Percentiles rank a stretch among this genome's conserved stretches.
Conservation (phyloP, 2,113 vertebrate genomes). For the Ageneiosus marmoratus region DNA sequence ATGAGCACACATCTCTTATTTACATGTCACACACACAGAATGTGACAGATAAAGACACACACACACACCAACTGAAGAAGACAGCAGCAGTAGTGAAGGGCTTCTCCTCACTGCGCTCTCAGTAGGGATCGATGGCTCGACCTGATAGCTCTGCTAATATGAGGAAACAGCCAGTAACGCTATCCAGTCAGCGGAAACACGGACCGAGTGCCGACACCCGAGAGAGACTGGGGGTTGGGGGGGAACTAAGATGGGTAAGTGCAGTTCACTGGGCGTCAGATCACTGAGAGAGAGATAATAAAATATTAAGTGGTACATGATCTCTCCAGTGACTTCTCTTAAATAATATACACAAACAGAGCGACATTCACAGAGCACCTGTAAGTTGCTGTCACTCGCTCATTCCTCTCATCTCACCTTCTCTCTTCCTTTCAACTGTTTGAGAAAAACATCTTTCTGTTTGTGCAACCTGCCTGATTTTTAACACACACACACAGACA, state of each 20-base stretch:
- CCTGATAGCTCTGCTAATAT: slow-evolving; percentile 48
- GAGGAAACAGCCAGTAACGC: slow-evolving; percentile 52
- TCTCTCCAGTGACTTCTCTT: slow-evolving; percentile 55
- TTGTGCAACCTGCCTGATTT: slow-evolving; percentile 30
- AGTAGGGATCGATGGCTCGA: slow-evolving; percentile 43
- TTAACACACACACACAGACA: slow-evolving; percentile 14
- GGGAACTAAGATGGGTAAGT: neutral
- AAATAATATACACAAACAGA: slow-evolving; percentile 57
- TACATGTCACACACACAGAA: neutral
- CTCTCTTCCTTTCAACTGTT: neutral
- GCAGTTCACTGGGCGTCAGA: slow-evolving; percentile 44
- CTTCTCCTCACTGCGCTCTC: slow-evolving; percentile 39
- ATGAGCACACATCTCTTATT: slow-evolving; percentile 15
- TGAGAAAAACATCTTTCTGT: slow-evolving; percentile 31
- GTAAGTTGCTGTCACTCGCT: slow-evolving; percentile 22
- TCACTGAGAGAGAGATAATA: slow-evolving; percentile 69
- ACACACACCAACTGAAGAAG: neutral
- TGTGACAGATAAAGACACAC: neutral
- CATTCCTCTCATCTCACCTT: neutral
- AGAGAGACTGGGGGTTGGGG: slow-evolving; percentile 4
- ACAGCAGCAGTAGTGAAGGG: slow-evolving; percentile 41
- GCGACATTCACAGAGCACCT: slow-evolving; percentile 41
- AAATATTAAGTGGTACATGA: slow-evolving; percentile 70
- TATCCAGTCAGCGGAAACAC: slow-evolving; percentile 51
- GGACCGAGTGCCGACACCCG: slow-evolving; percentile 30